Evolutionary conservation across 2,797 vertebrate species (phyloP).

Genomic region (Diplodus sargus): DNA sequence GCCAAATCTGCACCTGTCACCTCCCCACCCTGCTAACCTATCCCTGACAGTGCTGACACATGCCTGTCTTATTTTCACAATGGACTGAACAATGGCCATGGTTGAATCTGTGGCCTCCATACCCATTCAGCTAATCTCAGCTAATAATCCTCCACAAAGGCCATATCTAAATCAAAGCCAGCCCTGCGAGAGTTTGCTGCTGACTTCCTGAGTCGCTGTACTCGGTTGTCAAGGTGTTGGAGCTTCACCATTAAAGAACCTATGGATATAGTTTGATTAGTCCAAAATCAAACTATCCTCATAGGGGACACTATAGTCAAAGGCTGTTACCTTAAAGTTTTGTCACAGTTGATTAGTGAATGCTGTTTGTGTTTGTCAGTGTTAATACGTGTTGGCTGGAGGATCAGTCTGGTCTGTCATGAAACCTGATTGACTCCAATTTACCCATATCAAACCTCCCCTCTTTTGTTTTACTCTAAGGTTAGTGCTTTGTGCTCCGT

Average conservation of each 20-base stretch:
- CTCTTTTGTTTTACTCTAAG: not conserved
- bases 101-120: constrained; percentile 26
- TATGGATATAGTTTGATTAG: constrained; percentile 1
- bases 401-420: constrained; percentile 16
- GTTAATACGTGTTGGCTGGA: not conserved
- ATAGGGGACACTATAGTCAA: not conserved
- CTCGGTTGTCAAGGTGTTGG: not conserved
- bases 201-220: not conserved
- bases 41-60: constrained; percentile 12
- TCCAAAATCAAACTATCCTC: not conserved
- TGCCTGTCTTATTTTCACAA: constrained; percentile 16
- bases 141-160: constrained; percentile 14
- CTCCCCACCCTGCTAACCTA: constrained; percentile 30
- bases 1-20: constrained; percentile 48
- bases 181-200: not conserved
- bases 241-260: no score
- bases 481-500: not conserved
- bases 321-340: not conserved
- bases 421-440: not conserved
- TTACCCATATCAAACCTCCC: not conserved
- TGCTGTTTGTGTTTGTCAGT: constrained; percentile 1
- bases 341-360: constrained; percentile 2
- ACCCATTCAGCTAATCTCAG: constrained; percentile 22
- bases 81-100: constrained; percentile 23
- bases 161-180: constrained; percentile 11